Evolutionary conservation across 2,113 vertebrate genomes (phyloP), one percentile per base, ranked within the genome.

Genomic region (Ploceus nigricollis): DNA sequence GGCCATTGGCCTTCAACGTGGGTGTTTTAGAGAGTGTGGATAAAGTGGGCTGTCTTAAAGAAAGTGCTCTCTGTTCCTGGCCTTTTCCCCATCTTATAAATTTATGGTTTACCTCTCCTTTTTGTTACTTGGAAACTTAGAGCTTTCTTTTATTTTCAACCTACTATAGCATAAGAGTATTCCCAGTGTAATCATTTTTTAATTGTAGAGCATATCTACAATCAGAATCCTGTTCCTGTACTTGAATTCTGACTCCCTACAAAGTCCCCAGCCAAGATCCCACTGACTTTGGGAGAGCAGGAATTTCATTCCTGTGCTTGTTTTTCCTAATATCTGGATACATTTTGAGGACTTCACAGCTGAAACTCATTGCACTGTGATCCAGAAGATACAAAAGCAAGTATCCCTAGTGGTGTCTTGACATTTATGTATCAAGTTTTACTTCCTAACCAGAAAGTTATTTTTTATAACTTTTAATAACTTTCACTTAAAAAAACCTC

Each of bases 401-500:
- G 45, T 88, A 84, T 88, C 82, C 76, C 64, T 94, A 33, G 69
- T 94, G 88, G 30, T 89, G 69, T 71, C 60, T 71, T 87, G 71
- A 69, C 72, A 92, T 92, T 89, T 75, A 90, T 78, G 25, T 90
- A 86, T 88, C 40, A 78, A 89, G 80, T 92, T 95, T 93, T 94
- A 78, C 61, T 95, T 97, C n/a, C 65, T 90, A 93, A 90, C 48
- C 44, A 90, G 76, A 85, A 94, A 95, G 87, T 94, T 95, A 87
- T 94, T 97, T 82, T 87, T 87, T 95, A 96, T 92, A 96, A 93
- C 40, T 95, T 95, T 58, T 96, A 94, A 95, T 97, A 97, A 94
- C 56, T 96, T 79, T 80, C 47, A 51, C 71, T 93, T 61, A 2
- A 45, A 85, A 92, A 72, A 58, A 40, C 4, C n/a, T 95, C 82